Evolutionary conservation across 2,797 vertebrate species (phyloP), one percentile per base, ranked within the genome.

Genomic region (Babyrousa celebensis): DNA sequence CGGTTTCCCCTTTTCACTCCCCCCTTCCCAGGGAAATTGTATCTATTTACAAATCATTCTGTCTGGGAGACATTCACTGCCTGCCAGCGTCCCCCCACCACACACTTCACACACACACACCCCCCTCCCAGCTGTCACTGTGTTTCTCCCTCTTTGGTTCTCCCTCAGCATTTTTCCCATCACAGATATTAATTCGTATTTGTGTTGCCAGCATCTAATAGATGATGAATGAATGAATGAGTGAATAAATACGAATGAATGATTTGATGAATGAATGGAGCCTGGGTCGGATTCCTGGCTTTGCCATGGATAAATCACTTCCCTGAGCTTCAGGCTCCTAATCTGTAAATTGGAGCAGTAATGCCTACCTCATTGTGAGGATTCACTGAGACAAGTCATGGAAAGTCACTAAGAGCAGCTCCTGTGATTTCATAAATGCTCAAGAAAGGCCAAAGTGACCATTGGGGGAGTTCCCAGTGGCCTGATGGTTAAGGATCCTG

Each of bases 141-240:
- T 25, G 18, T 96, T 97, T 91, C 48, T 96, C 27, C 92, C 43
- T 92, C 74, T 52, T 95, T 48, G 40, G 27, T 92, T 93, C 63
- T 92, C 68, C 43, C 52, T 74, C 60, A 63, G 72, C 75, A 67
- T 56, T 89, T 95, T 87, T 67, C 63, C 83, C 74, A 56, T 83
- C 60, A 79, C 70, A 85, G 23, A 94, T 84, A 96, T 87, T 91
- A 90, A 95, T 86, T 96, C 72, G 72, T 92, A 95, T 90, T 89
- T 93, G 43, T 71, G 93, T 75, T 60, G 15, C 87, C 17, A 88
- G 54, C 36, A 77, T 52, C 68, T 96, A 88, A 89, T 56, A 78
- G 32, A 21, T n/a, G 25, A 80, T 52, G 63, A 85, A 71, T 89
- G 89, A 96, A 48, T 48, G 43, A 48, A 80, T 77, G 68, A 85